Evolutionary conservation across 1,140 invertebrate species (phyloP).

Genomic region (Bombus polaris): DNA sequence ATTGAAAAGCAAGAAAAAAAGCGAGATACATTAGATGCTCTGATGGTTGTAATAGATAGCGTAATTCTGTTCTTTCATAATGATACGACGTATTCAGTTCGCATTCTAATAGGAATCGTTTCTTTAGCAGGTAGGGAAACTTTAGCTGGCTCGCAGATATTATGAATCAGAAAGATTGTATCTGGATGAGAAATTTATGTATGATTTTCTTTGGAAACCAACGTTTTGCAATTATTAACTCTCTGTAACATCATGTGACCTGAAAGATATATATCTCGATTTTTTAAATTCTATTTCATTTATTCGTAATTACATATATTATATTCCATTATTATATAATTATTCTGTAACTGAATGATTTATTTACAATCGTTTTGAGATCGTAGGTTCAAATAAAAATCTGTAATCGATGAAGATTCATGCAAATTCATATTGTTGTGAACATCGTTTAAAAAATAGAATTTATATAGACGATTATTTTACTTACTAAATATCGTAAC

Average conservation of each 20-base stretch:
- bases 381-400: not conserved
- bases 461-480: too few relatives aligned
- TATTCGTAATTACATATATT: not conserved
- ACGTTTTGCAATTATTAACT: not conserved
- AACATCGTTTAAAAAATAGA: too few relatives aligned
- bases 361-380: not conserved
- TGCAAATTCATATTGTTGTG: not conserved
- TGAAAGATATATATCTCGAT: not conserved
- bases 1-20: not conserved
- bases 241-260: not conserved
- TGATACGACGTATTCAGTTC: too few relatives aligned
- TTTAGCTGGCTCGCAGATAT: not conserved
- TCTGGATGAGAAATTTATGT: not conserved
- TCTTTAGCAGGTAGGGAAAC: too few relatives aligned
- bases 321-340: not conserved
- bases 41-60: slow-evolving; percentile 8
- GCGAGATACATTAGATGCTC: not conserved
- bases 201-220: not conserved
- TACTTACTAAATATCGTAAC: too few relatives aligned
- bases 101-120: not conserved
- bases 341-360: not conserved
- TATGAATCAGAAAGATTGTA: not conserved
- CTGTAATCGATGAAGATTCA: not conserved
- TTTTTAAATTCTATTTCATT: not conserved
- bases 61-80: slow-evolving; percentile 11